phyloP scores from a whole-genome alignment of 2,888 invertebrate genomes.

The Drosophila birchii region DNA sequence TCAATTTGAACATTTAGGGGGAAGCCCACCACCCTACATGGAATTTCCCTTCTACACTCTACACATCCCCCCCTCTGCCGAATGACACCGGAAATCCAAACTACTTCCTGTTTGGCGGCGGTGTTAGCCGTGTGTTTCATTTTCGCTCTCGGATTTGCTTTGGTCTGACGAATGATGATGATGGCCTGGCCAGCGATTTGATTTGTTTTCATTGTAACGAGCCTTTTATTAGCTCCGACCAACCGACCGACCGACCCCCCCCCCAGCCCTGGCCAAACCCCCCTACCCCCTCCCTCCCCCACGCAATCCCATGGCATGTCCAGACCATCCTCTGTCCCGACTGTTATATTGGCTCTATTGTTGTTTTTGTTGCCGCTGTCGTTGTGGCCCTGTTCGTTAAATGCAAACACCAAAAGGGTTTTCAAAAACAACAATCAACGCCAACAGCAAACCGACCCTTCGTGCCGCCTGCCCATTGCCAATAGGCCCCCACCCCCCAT shows the following conservation, averaged over 20 bases:
- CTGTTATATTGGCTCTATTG: constrained; percentile 67
- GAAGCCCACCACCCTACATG: background rate
- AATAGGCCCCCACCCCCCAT: background rate
- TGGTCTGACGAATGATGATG: constrained; percentile 66
- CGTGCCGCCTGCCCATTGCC: constrained; percentile 20
- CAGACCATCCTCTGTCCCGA: constrained; percentile 33
- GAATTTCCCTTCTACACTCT: background rate
- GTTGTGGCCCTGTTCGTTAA: constrained; percentile 74
- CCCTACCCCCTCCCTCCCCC: constrained; percentile 2
- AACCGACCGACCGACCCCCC: background rate
- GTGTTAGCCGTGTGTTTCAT: constrained; percentile 70
- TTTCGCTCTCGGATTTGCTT: constrained; percentile 65
- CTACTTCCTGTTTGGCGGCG: constrained; percentile 74
- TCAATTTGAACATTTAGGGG: constrained; percentile 5
- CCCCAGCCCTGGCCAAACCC: background rate
- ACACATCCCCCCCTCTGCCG: background rate
- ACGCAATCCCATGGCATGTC: background rate
- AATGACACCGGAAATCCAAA: constrained; percentile 81
- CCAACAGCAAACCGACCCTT: constrained; percentile 42
- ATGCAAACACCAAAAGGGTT: constrained; percentile 78
- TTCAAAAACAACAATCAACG: constrained; percentile 57
- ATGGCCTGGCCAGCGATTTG: constrained; percentile 72
- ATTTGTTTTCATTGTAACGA: constrained; percentile 79
- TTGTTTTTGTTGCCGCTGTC: constrained; percentile 56
- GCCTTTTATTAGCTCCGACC: constrained; percentile 73